Evolutionary conservation across 2,797 vertebrate genomes (phyloP).

Genomic region (Cuniculus paca): DNA sequence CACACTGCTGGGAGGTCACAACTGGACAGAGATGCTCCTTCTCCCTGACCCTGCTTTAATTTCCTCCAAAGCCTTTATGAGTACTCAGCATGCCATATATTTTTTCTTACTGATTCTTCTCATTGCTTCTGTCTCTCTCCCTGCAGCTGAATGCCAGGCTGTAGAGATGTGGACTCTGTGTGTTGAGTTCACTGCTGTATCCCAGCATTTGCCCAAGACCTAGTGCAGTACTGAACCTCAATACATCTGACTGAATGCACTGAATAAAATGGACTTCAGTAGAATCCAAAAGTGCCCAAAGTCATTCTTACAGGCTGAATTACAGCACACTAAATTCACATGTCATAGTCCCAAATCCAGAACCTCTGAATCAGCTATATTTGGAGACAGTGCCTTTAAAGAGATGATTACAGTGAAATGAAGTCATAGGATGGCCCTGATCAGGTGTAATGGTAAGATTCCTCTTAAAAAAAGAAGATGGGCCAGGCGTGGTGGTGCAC

Average conservation of each 20-base stretch:
- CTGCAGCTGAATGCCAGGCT: background rate
- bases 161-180: background rate
- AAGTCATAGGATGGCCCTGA: background rate
- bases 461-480: background rate
- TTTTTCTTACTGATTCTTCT: background rate
- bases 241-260: background rate
- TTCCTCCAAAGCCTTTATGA: background rate
- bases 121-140: background rate
- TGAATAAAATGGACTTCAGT: background rate
- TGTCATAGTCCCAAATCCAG: background rate
- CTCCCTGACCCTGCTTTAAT: background rate
- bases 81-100: background rate
- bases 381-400: background rate
- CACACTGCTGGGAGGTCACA: background rate
- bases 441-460: background rate
- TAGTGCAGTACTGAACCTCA: background rate
- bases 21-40: background rate
- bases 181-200: background rate
- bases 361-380: background rate
- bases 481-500: too few species aligned
- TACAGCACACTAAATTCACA: background rate
- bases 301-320: background rate
- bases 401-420: background rate
- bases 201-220: background rate
- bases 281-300: background rate